A percentile compares a stretch with the other conserved stretches of the same genome.
These are phyloP conservation scores for Macropis europaea DNA, from an alignment of 2,888 invertebrate species.

Conservation along the genomic window DNA sequence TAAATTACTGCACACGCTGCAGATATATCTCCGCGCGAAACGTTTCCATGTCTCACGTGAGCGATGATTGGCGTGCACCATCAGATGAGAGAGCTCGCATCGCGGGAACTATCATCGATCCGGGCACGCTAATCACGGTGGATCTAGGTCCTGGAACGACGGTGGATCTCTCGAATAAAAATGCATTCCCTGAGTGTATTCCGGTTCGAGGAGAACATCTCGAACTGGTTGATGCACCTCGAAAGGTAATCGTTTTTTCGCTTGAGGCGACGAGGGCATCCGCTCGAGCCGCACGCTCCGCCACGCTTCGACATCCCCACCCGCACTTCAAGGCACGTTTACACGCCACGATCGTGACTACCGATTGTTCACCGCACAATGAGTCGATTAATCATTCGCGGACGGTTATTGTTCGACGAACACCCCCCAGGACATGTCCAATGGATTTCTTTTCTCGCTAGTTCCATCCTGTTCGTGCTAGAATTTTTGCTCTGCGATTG, in stretches of 20 bases:
- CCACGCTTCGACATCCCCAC: slow-evolving; percentile 75
- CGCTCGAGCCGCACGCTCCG: slow-evolving; percentile 72
- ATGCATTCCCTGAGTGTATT: slow-evolving; percentile 50
- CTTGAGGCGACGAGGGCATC: slow-evolving; percentile 70
- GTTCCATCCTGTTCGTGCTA: not conserved
- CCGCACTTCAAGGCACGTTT: slow-evolving; percentile 41
- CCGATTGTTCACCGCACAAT: slow-evolving; percentile 49
- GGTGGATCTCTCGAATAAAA: not conserved
- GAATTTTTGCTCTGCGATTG: not conserved
- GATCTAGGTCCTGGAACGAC: slow-evolving; percentile 25
- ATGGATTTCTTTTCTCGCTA: not conserved
- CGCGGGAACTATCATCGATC: slow-evolving; percentile 4
- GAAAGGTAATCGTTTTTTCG: slow-evolving; percentile 73
- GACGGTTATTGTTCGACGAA: slow-evolving; percentile 29
- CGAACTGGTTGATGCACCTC: slow-evolving; percentile 70
- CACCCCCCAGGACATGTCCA: not conserved
- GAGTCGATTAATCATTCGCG: slow-evolving; percentile 47
- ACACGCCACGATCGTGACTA: slow-evolving; percentile 50
- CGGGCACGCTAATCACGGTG: slow-evolving; percentile 31
- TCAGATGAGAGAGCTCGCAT: not conserved
- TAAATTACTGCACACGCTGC: not conserved
- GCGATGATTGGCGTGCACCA: slow-evolving; percentile 8
- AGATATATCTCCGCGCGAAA: not conserved
- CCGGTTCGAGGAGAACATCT: slow-evolving; percentile 48
- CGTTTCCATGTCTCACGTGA: not conserved